Base-by-base conservation (phyloP, 2,113 vertebrate genomes). In the Psettodes erumei region DNA sequence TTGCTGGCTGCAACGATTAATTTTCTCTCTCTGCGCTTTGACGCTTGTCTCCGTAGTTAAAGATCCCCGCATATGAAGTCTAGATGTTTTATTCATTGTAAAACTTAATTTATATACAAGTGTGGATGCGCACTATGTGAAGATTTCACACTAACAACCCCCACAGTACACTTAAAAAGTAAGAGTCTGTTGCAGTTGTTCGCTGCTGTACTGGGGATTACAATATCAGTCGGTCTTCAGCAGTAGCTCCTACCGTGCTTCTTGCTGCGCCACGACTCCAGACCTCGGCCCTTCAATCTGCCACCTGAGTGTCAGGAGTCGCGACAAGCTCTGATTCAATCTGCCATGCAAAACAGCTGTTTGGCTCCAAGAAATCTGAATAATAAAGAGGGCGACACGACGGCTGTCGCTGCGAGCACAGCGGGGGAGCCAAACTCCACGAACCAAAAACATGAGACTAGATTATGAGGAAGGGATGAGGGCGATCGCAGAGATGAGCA, bases 271-370 rank as follows among this genome's bases (percentile, higher is more conserved):
- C 37, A 25, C 33, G 53, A 75, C 74, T 68, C 71, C 71, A 81
- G 33, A 51, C 69, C 30, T 72, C 70, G 16, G 71, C 66, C 79
- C 76, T 85, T 81, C 53, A 71, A 60, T 78, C 61, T 70, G 81
- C 72, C 84, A 79, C 84, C 63, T 70, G 55, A 81, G 59, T 83
- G 78, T 86, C 82, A 81, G 59, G 58, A 45, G 74, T 90, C 75
- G 67, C 76, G 78, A 87, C 69, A 40, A 67, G 80, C 79, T 73
- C 71, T 89, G 87, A 91, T 90, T 92, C 83, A 91, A 80, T 90
- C 88, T 91, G 89, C 84, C 82, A 78, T 77, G 79, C 86, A 88
- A 90, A 93, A 91, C 91, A 93, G 91, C 88, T 93, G 92, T 91
- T 90, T 89, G 77, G 76, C 89, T 90, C 82, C 56, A 67, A 90